Percentiles rank a stretch among this genome's conserved stretches.
Evolutionary conservation across 2,797 vertebrate genomes (phyloP).

Genomic region (Molossus molossus): DNA sequence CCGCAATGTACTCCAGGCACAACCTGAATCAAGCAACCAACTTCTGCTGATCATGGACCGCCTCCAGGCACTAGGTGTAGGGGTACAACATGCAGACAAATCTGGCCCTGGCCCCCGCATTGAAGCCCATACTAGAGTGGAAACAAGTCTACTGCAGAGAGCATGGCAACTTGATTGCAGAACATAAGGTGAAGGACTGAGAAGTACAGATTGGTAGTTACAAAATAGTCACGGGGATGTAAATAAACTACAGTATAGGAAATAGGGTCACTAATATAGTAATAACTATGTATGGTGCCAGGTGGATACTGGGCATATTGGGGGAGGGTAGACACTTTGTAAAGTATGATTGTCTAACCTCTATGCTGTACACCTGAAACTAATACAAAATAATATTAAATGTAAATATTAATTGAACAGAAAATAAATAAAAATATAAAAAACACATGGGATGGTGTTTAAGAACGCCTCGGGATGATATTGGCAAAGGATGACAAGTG

Average conservation of each 20-base stretch:
- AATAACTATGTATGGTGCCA: background rate
- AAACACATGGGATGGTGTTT: background rate
- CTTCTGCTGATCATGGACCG: rapidly evolving
- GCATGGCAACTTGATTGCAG: background rate
- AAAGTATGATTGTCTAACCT: background rate
- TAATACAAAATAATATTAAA: background rate
- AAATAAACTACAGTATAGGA: background rate
- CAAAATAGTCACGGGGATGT: background rate
- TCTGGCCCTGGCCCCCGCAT: background rate
- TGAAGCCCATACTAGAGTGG: background rate
- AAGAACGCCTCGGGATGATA: background rate
- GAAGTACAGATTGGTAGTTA: background rate
- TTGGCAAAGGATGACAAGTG: background rate
- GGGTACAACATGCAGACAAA: background rate
- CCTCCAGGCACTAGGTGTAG: background rate
- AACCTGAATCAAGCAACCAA: background rate
- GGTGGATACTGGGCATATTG: background rate
- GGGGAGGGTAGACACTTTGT: background rate
- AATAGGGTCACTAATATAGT: background rate
- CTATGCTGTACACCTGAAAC: background rate
- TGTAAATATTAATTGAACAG: background rate
- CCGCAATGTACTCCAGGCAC: background rate
- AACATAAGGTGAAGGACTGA: background rate
- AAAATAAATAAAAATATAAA: background rate
- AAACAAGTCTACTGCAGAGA: background rate